phyloP scores from a whole-genome alignment of 2,888 invertebrate species.

The Acrocyrtus sp. region DNA sequence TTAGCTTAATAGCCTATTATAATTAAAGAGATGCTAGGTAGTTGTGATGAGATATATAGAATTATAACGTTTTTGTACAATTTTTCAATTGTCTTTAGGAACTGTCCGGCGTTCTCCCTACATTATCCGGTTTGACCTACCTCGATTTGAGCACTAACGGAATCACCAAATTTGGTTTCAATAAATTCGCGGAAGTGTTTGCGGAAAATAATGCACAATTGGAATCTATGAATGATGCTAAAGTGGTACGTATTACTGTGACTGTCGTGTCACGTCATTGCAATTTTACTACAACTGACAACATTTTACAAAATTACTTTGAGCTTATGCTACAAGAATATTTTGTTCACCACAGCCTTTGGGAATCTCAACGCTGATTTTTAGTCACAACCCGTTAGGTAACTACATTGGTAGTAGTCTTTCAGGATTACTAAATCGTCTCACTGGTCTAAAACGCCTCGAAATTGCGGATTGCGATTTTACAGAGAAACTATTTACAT shows the following conservation, averaged over 20 bases:
- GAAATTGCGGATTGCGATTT: conserved; percentile 53
- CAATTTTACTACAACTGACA: too few species aligned
- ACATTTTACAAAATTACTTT: too few species aligned
- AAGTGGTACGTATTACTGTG: too few species aligned
- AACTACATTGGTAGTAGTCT: conserved; percentile 38
- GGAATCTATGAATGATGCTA: background rate
- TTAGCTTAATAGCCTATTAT: too few species aligned
- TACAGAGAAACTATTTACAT: conserved; percentile 46
- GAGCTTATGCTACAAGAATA: too few species aligned
- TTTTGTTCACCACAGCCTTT: conserved; percentile 33
- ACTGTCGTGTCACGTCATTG: too few species aligned
- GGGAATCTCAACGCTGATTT: conserved; percentile 25
- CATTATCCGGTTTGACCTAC: conserved; percentile 43
- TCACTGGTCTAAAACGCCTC: conserved; percentile 45
- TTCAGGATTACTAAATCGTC: conserved; percentile 31
- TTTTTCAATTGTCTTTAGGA: conserved; percentile 25
- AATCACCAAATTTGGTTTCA: conserved; percentile 46
- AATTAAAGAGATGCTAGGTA: too few species aligned
- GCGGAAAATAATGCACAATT: background rate
- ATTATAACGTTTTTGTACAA: background rate
- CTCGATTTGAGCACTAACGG: conserved; percentile 60
- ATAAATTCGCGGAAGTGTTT: conserved; percentile 43
- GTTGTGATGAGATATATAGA: background rate
- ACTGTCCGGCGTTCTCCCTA: conserved; percentile 40
- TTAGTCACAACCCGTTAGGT: conserved; percentile 60